Evolutionary conservation across 2,113 vertebrate genomes (phyloP).

Genomic region (Chiloscyllium plagiosum): DNA sequence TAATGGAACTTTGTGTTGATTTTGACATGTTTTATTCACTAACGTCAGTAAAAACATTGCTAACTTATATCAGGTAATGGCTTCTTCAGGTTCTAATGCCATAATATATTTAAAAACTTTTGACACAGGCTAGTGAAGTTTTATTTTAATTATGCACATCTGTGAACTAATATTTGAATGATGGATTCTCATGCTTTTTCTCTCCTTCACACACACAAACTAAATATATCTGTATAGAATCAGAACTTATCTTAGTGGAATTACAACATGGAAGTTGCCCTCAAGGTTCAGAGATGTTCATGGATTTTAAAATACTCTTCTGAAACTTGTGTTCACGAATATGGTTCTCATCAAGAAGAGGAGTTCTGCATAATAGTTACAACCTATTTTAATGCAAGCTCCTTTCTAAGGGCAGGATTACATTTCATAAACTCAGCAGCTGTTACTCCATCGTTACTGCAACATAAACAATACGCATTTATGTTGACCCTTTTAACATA

Average conservation of each 20-base stretch:
- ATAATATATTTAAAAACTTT: neutral
- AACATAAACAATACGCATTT: neutral
- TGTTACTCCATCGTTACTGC: neutral
- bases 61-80: neutral
- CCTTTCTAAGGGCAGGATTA: neutral
- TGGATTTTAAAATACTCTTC: neutral
- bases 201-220: neutral
- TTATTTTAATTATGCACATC: neutral
- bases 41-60: neutral
- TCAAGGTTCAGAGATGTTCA: neutral
- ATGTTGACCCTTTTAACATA: neutral
- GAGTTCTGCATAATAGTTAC: neutral
- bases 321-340: neutral
- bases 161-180: neutral
- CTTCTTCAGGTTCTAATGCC: neutral
- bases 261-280: neutral
- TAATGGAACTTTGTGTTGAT: neutral
- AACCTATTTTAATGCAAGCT: too few species aligned
- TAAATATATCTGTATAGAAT: neutral
- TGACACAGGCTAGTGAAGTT: neutral
- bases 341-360: neutral
- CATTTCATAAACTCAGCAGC: neutral
- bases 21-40: conserved; percentile 2
- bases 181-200: neutral
- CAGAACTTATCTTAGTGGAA: neutral